Evolutionary conservation across 2,113 vertebrate species (phyloP), one percentile per base, ranked within the genome.

Genomic region (Chlorodrepanis virens): DNA sequence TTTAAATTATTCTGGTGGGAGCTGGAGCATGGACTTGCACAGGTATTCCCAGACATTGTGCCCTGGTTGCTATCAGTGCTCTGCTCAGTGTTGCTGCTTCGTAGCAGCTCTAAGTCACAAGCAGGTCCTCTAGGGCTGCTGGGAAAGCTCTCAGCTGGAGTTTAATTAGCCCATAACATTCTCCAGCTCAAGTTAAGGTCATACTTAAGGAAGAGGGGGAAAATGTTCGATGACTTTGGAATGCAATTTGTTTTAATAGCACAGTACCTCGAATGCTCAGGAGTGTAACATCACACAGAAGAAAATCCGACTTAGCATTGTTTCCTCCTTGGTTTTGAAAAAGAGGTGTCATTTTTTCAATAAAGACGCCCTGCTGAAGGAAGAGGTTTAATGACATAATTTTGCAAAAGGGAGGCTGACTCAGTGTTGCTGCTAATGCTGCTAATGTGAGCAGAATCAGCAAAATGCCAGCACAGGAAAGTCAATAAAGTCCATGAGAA

Each of bases 321-420:
- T 79, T 80, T 89, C 71, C 56, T 49, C 50, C 29, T 79, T 59
- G 27, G 40, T 67, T 93, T 94, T 76, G 29, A 68, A 83, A 83
- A 64, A 52, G 19, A 84, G 10, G 21, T 87, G 50, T 54, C 4
- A 0, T 24, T 70, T 78, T 76, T 84, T 70, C 76, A 90, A 81
- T 84, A 77, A 86, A 7, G 17, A 24, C 16, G 23, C 69, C 65
- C 37, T 0, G 0, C 50, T 44, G 60, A 81, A 92, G 76, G 47
- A 92, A 59, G 78, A 91, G 8, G 28, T 68, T 96, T 90, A 88
- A 76, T 76, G 60, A 27, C 37, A 90, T 50, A 91, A 60, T 59
- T 84, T 94, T 85, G 18, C 40, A 78, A 79, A 64, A 64, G 63
- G 76, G 80, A 97, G 80, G 80, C 72, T 92, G 72, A 96, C 63